phyloP scores from a whole-genome alignment of 2,113 vertebrate species.

The Galbula dea region DNA sequence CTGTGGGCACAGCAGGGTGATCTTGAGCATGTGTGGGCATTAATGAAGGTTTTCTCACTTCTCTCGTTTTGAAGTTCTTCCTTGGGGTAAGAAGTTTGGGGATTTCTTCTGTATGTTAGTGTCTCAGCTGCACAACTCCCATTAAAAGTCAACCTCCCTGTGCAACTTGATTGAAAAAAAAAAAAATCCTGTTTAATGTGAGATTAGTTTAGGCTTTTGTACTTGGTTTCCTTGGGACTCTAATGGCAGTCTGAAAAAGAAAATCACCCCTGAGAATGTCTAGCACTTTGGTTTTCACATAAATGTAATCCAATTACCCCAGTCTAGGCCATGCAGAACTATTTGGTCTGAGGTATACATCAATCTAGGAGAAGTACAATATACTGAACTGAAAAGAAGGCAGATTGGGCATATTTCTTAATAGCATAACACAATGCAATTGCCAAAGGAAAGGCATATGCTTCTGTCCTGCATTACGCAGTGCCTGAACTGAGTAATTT shows the following conservation, averaged over 20 bases:
- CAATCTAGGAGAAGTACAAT: slow-evolving; percentile 49
- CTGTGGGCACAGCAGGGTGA: neutral
- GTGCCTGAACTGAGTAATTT: slow-evolving; percentile 52
- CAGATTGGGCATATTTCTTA: slow-evolving; percentile 61
- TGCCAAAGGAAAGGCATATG: slow-evolving; percentile 65
- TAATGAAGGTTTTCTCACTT: neutral
- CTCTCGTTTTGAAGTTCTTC: slow-evolving; percentile 16
- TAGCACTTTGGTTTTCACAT: slow-evolving; percentile 54
- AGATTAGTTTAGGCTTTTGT: slow-evolving; percentile 59
- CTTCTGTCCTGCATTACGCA: slow-evolving; percentile 35
- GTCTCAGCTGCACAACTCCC: neutral
- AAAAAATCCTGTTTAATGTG: slow-evolving; percentile 3
- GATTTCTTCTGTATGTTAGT: neutral
- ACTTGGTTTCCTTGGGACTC: slow-evolving; percentile 43
- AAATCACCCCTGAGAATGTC: slow-evolving; percentile 46
- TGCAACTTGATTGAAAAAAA: neutral
- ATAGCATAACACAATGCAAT: slow-evolving; percentile 53
- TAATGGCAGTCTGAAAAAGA: slow-evolving; percentile 44
- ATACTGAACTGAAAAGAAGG: slow-evolving; percentile 40
- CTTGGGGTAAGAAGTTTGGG: neutral
- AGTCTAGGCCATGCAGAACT: slow-evolving; percentile 45
- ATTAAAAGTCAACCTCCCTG: slow-evolving; percentile 19
- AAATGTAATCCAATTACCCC: slow-evolving; percentile 66
- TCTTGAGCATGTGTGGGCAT: neutral
- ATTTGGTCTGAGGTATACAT: slow-evolving; percentile 64